Base-by-base conservation (phyloP, 2,888 invertebrate species). In the Ditylenchus weischeri region DNA sequence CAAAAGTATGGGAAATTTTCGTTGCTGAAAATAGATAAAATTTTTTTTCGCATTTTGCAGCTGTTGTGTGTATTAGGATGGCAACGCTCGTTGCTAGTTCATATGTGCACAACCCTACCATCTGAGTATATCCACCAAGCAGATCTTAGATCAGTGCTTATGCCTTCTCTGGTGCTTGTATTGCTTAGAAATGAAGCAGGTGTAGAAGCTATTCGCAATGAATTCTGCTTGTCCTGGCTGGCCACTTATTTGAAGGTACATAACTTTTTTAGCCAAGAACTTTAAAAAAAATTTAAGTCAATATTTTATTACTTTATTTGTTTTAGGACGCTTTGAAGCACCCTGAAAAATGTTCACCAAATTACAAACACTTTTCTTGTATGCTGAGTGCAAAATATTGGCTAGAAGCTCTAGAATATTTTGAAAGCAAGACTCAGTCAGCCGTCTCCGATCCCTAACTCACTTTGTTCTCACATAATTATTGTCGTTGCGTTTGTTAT, bases 31-130 rank as follows among this genome's bases (percentile, higher is more conserved):
- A n/a, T n/a, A n/a, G n/a, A 51, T 11, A 10, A 54, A 54, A 54
- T 54, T 7, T 54, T 29, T 11, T 3, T n/a, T 13, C 23, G 8
- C 29, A 54, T 23, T 23, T 23, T 54, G 11, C 10, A 54, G 54
- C 29, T 54, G 11, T 7, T 54, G 54, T 54, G 54, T 29, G 54
- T 54, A 23, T 29, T 54, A 11, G 54, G 54, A 21, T 54, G 54
- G 54, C 54, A 54, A n/a, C 54, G 54, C 21, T 54, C 54, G 2
- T 7, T 54, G 23, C 7, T 54, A 13, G 11, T 54, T 11, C 54
- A 54, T 15, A 23, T 54, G 29, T 54, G 54, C 54, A 54, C 54
- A 29, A 13, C 54, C 54, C 21, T 54, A 10, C 54, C 54, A 1
- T 54, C 10, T 54, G 54, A 54, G 13, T 54, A 54, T 10, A 54